phyloP scores from a whole-genome alignment of 2,113 vertebrate genomes.

The Varanus salvator region DNA sequence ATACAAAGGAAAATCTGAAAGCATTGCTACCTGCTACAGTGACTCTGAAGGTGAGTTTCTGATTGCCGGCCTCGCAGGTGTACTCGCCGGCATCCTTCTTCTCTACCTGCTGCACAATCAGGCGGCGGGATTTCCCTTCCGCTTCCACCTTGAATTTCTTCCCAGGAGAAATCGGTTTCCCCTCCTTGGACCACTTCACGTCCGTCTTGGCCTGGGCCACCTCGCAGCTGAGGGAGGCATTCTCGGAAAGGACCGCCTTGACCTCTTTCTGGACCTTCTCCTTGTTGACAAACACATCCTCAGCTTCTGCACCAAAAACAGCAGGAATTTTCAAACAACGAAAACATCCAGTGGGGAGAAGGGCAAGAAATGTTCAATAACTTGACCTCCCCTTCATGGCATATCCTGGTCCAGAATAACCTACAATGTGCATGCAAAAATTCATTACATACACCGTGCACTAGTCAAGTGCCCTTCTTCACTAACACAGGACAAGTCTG shows the following conservation, averaged over 20 bases:
- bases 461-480: background rate
- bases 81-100: slow-evolving; percentile 68
- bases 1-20: background rate
- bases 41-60: slow-evolving; percentile 68
- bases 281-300: slow-evolving; percentile 79
- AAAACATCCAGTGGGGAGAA: no score
- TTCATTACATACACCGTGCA: no score
- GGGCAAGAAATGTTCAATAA: no score
- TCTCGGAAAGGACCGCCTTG: slow-evolving; percentile 67
- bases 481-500: no score
- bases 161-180: slow-evolving; percentile 67
- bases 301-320: slow-evolving; percentile 64
- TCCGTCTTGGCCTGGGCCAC: slow-evolving; percentile 78
- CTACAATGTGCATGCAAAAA: background rate
- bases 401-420: background rate
- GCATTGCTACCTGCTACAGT: slow-evolving; percentile 62
- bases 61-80: slow-evolving; percentile 65
- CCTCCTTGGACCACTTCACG: slow-evolving; percentile 88
- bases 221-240: slow-evolving; percentile 81
- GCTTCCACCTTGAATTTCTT: slow-evolving; percentile 63
- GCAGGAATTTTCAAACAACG: no score
- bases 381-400: no score
- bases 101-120: slow-evolving; percentile 68
- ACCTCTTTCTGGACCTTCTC: slow-evolving; percentile 78
- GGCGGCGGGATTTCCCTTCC: slow-evolving; percentile 24